These are phyloP conservation scores for Sakesphorus luctuosus DNA, from an alignment of 2,113 vertebrate genomes.

Conservation along the genomic window DNA sequence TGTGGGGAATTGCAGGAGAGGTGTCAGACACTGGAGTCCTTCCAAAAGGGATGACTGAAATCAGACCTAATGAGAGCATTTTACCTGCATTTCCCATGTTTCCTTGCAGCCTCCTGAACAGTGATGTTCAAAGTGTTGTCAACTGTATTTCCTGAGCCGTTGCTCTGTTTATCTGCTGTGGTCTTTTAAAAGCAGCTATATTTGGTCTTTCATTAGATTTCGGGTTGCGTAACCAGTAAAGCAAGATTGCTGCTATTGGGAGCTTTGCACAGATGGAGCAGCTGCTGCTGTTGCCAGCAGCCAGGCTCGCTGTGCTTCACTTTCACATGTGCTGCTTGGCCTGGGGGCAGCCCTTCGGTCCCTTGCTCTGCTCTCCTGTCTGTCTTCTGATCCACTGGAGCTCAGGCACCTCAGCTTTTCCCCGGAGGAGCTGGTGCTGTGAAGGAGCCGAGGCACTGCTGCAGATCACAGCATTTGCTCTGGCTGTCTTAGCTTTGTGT, in stretches of 20 bases:
- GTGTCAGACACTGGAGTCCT: not conserved
- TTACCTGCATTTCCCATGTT: not conserved
- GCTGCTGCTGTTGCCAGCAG: not conserved
- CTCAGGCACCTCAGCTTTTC: not conserved
- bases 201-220: constrained; percentile 48
- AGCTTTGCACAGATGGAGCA: constrained; percentile 14
- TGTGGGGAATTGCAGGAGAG: not conserved
- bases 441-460: not conserved
- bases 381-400: not conserved
- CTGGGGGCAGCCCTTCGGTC: not conserved
- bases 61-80: constrained; percentile 40
- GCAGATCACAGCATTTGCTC: not conserved
- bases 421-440: not conserved
- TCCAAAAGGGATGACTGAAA: not conserved
- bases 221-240: not conserved
- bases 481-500: fast-evolving
- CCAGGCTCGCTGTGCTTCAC: not conserved
- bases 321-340: not conserved
- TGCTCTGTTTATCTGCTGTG: not conserved
- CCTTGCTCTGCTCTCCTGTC: not conserved
- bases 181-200: constrained; percentile 34
- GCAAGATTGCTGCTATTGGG: not conserved
- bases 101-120: not conserved
- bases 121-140: constrained; percentile 50
- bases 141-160: not conserved